phyloP scores from a whole-genome alignment of 2,888 invertebrate species.

The Athetis lepigone region DNA sequence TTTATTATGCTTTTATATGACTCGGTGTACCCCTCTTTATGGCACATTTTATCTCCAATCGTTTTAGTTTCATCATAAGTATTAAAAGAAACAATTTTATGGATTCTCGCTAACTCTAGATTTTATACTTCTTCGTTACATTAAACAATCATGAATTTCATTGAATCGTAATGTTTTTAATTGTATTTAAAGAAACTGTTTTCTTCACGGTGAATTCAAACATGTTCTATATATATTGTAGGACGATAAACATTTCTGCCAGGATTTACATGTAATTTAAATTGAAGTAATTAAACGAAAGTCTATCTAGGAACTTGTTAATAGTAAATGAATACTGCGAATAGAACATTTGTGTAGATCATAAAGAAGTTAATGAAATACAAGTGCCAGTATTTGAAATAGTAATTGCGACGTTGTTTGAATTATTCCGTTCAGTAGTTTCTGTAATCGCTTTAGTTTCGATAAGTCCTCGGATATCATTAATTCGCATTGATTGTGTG shows the following conservation, averaged over 20 bases:
- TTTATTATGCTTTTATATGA: slow-evolving; percentile 16
- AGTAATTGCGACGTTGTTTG: slow-evolving; percentile 30
- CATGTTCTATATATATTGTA: neutral
- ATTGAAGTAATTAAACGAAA: slow-evolving; percentile 13
- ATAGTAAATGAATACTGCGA: slow-evolving; percentile 3
- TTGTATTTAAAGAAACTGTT: neutral
- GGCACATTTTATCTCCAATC: slow-evolving; percentile 24
- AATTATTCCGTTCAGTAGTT: slow-evolving; percentile 33
- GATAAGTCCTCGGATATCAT: slow-evolving; percentile 31
- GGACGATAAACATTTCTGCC: neutral
- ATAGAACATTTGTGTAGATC: slow-evolving; percentile 14
- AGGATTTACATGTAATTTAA: slow-evolving; percentile 8
- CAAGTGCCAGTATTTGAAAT: slow-evolving; percentile 32
- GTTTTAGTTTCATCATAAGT: slow-evolving; percentile 6
- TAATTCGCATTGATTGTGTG: slow-evolving; percentile 36
- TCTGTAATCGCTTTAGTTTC: slow-evolving; percentile 31
- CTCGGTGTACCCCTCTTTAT: slow-evolving; percentile 14
- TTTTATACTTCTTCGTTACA: slow-evolving; percentile 1
- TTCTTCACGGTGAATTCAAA: slow-evolving; percentile 9
- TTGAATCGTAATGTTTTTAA: neutral
- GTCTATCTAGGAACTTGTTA: slow-evolving; percentile 11
- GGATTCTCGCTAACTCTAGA: neutral
- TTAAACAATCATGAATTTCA: neutral
- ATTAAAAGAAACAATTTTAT: slow-evolving; percentile 3
- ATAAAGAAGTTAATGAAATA: slow-evolving; percentile 31